Conservation (phyloP, 2,888 invertebrate genomes). For the Actias luna region DNA sequence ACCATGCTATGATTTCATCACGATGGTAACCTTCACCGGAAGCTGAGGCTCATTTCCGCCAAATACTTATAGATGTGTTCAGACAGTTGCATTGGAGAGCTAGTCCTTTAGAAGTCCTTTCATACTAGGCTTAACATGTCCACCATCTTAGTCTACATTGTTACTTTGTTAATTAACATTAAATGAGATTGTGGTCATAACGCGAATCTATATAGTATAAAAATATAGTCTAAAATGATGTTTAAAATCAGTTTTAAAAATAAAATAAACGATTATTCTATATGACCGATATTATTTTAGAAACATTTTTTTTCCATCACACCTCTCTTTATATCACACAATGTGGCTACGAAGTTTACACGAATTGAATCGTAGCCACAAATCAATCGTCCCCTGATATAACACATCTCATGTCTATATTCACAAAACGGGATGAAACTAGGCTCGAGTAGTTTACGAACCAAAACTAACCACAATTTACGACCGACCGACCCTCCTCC, state of each 20-base stretch:
- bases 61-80: too few species aligned
- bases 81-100: too few species aligned
- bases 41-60: too few species aligned
- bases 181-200: too few species aligned
- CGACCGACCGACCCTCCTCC: conserved; percentile 34
- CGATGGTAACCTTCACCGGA: too few species aligned
- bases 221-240: too few species aligned
- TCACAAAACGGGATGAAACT: conserved; percentile 20
- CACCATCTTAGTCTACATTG: too few species aligned
- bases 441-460: conserved; percentile 67
- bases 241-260: neutral
- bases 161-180: too few species aligned
- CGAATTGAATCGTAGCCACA: conserved; percentile 2
- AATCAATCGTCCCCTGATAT: conserved; percentile 4
- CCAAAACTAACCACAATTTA: conserved; percentile 65
- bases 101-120: too few species aligned
- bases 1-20: too few species aligned
- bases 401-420: conserved; percentile 7
- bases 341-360: neutral
- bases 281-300: neutral
- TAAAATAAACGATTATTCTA: neutral
- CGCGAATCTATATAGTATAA: too few species aligned
- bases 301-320: neutral
- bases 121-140: too few species aligned
- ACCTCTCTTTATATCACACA: neutral